phyloP scores from a whole-genome alignment of 2,888 invertebrate genomes.

The Meiosimyza platycephala region DNA sequence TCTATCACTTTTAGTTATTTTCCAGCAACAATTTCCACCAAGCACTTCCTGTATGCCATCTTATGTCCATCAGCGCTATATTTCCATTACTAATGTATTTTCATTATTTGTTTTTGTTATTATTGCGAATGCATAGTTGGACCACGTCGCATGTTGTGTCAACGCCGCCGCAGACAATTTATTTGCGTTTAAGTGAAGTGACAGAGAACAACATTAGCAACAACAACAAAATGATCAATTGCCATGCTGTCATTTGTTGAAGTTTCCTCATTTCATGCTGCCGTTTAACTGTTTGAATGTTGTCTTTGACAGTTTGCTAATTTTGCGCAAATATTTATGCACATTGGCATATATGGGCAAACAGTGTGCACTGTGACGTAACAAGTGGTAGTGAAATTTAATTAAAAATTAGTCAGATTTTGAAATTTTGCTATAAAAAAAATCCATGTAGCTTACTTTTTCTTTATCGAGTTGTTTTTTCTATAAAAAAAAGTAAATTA shows the following conservation, averaged over 20 bases:
- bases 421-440: no score
- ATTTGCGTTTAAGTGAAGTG: slow-evolving; percentile 16
- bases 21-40: no score
- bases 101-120: no score
- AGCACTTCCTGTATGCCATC: no score
- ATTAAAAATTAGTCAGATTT: no score
- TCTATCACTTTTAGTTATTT: background rate
- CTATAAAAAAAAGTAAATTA: no score
- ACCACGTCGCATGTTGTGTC: background rate
- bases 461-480: no score
- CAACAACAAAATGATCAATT: slow-evolving; percentile 28
- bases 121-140: no score
- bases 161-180: slow-evolving; percentile 9
- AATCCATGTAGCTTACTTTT: no score
- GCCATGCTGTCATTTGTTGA: slow-evolving; percentile 20
- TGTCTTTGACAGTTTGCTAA: slow-evolving; percentile 41
- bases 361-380: background rate
- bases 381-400: background rate
- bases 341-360: background rate
- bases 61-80: no score
- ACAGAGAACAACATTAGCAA: background rate
- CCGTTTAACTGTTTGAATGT: slow-evolving; percentile 9
- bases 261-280: background rate
- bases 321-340: slow-evolving; percentile 43
- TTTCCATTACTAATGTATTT: no score